Conservation (phyloP, 2,797 vertebrate genomes). For the Valencia hispanica region DNA sequence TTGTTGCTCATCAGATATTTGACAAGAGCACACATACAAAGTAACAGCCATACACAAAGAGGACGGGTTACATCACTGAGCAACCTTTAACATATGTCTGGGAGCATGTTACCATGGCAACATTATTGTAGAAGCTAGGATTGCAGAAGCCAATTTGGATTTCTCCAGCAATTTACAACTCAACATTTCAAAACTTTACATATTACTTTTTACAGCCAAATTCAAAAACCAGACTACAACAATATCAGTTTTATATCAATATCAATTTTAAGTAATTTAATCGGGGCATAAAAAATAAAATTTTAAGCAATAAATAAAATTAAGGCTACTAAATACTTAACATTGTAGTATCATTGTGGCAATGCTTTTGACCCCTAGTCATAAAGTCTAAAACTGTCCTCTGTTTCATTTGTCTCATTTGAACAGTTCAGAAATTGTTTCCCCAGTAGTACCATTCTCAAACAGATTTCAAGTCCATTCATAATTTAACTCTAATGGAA, state of each 20-base stretch:
- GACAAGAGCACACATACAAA: constrained; percentile 15
- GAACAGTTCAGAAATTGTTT: constrained; percentile 43
- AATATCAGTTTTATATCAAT: too few species aligned
- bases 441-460: constrained; percentile 45
- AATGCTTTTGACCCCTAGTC: constrained; percentile 34
- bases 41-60: constrained; percentile 6
- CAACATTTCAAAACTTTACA: neutral
- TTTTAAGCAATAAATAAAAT: neutral
- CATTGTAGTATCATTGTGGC: neutral
- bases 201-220: neutral
- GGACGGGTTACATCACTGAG: neutral
- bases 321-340: too few species aligned
- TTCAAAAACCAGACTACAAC: neutral
- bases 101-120: constrained; percentile 49
- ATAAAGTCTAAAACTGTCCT: constrained; percentile 22
- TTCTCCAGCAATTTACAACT: constrained; percentile 1
- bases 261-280: neutral
- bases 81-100: constrained; percentile 36
- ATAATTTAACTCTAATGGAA: constrained; percentile 73
- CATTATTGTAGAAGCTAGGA: constrained; percentile 24
- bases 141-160: constrained; percentile 29
- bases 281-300: neutral
- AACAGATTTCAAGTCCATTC: constrained; percentile 55
- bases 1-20: constrained; percentile 11
- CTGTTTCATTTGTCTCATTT: constrained; percentile 19